Evolutionary conservation across 2,113 vertebrate genomes (phyloP), one percentile per base, ranked within the genome.

Genomic region (Callionymus lyra): DNA sequence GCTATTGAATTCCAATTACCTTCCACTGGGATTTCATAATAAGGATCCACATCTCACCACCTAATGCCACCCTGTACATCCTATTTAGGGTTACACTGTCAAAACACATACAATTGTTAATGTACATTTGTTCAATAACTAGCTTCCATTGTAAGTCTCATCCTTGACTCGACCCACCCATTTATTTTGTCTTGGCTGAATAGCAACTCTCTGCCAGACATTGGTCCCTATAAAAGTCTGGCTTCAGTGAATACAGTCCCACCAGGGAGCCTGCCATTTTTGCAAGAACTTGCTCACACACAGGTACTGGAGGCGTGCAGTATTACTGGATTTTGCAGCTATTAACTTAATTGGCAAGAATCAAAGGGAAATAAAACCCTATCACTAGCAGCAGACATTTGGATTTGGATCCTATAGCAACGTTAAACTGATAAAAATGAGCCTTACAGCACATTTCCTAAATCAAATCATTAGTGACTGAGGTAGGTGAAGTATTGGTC

Each of bases 1-100:
- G 53, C 65, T 65, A 74, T 75, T 83, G 77, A 84, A 84, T 85
- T 83, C 80, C 77, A 84, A 80, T 83, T 80, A 79, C 77, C 60
- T 72, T 74, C 68, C 63, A 61, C 57, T 31, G 55, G 74, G 72
- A 71, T 82, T 76, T 80, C 59, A 70, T 63, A 76, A 80, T 74
- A 61, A 75, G 68, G 75, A 51, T 53, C 34, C 44, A 63, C 53
- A 50, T 46, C 31, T 33, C 19, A 45, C 49, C 43, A 45, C 39
- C 38, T 53, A 40, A 41, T 59, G 50, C 35, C 44, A 60, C 54
- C 45, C 38, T 21, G 37, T 13, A 37, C 50, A 50, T 59, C 38
- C 47, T 53, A 35, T 8, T 27, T 27, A 27, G 21, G 21, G 21
- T 27, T 27, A 27, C 4, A 27, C 21, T 27, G 21, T 27, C 21